Conservation (phyloP, 2,888 invertebrate species). For the Ganaspis brasiliensis region DNA sequence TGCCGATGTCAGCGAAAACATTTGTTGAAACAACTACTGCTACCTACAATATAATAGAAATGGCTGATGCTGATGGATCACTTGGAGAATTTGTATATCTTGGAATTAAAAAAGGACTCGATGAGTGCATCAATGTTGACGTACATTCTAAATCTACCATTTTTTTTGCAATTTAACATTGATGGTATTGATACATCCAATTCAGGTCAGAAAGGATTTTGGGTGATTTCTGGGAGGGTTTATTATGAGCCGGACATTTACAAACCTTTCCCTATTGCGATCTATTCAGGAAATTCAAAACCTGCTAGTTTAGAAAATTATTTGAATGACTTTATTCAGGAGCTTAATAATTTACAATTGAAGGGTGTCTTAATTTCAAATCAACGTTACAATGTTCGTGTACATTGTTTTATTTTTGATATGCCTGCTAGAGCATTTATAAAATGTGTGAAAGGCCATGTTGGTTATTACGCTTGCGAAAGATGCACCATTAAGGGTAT, state of each 20-base stretch:
- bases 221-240: slow-evolving; percentile 43
- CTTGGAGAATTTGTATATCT: slow-evolving; percentile 44
- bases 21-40: slow-evolving; percentile 37
- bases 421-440: slow-evolving; percentile 45
- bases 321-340: background rate
- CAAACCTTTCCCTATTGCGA: slow-evolving; percentile 51
- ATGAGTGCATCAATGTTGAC: slow-evolving; percentile 45
- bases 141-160: slow-evolving; percentile 43
- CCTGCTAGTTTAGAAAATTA: slow-evolving; percentile 40
- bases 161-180: slow-evolving; percentile 54
- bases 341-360: too few species aligned
- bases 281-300: slow-evolving; percentile 50
- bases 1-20: slow-evolving; percentile 39
- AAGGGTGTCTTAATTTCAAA: too few species aligned
- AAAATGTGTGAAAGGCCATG: background rate
- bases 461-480: slow-evolving; percentile 47
- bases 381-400: too few species aligned
- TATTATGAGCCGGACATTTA: slow-evolving; percentile 43
- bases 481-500: slow-evolving; percentile 42
- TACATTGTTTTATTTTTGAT: slow-evolving; percentile 38
- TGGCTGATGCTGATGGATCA: slow-evolving; percentile 9
- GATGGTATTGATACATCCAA: slow-evolving; percentile 56
- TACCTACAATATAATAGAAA: slow-evolving; percentile 19
- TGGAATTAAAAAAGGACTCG: slow-evolving; percentile 53
- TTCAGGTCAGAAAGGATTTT: slow-evolving; percentile 52